Percentiles rank a stretch among this genome's conserved stretches.
phyloP scores from a whole-genome alignment of 2,888 invertebrate species.

The Cryptocephalus primarius region DNA sequence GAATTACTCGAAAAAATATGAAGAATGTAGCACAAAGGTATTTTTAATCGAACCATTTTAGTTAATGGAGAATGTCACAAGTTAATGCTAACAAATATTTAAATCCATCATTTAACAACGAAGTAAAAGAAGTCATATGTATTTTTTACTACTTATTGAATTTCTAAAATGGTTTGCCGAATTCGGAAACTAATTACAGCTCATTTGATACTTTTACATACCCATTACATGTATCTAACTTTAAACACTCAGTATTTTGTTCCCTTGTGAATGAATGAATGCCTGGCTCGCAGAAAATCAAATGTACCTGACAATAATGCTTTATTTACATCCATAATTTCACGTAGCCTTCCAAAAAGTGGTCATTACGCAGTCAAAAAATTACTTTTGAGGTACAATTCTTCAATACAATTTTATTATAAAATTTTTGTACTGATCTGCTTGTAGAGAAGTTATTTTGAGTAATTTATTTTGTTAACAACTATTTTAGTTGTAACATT shows the following conservation, averaged over 20 bases:
- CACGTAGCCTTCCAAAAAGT: slow-evolving; percentile 18
- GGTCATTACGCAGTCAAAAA: slow-evolving; percentile 15
- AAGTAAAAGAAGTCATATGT: too few species aligned
- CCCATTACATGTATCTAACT: too few species aligned
- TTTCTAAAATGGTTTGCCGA: not conserved
- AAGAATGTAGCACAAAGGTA: slow-evolving; percentile 21
- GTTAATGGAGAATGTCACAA: not conserved
- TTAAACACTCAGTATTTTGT: too few species aligned
- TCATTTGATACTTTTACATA: too few species aligned
- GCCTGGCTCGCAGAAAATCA: slow-evolving; percentile 17
- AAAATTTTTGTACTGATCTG: slow-evolving; percentile 7
- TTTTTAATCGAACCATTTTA: slow-evolving; percentile 6
- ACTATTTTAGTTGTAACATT: slow-evolving; percentile 6
- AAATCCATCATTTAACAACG: too few species aligned
- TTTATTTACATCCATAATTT: slow-evolving; percentile 25
- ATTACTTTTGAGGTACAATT: slow-evolving; percentile 23
- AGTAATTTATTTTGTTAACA: slow-evolving; percentile 15
- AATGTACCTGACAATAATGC: slow-evolving; percentile 36
- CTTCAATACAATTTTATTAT: slow-evolving; percentile 27
- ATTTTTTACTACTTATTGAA: not conserved
- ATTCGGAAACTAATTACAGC: not conserved
- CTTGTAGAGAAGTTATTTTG: slow-evolving; percentile 6
- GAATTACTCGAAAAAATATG: slow-evolving; percentile 15
- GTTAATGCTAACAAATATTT: too few species aligned
- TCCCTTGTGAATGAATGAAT: too few species aligned